Evolutionary conservation across 2,113 vertebrate genomes (phyloP).

Genomic region (Leptodactylus fuscus): DNA sequence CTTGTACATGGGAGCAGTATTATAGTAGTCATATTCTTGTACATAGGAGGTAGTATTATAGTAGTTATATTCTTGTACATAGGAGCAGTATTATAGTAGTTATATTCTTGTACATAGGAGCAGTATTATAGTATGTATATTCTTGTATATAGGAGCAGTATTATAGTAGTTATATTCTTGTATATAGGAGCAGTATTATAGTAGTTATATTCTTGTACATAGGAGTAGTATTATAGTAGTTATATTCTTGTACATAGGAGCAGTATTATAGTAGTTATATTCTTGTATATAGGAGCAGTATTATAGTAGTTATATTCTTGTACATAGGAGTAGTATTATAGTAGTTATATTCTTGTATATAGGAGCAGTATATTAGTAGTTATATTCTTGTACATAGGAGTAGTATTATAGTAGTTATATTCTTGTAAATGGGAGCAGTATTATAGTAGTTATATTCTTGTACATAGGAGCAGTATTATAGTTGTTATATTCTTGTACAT

Average conservation of each 20-base stretch:
- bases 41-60: not conserved
- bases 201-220: not conserved
- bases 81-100: conserved; percentile 9
- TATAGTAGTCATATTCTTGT: not conserved
- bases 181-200: not conserved
- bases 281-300: conserved; percentile 8
- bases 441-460: conserved; percentile 14
- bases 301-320: conserved; percentile 23
- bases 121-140: too few relatives aligned
- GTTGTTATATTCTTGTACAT: not conserved
- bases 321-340: conserved; percentile 2
- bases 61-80: conserved; percentile 2
- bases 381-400: not conserved
- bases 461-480: not conserved
- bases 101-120: not conserved
- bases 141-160: not conserved
- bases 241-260: not conserved
- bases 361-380: not conserved
- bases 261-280: conserved; percentile 15
- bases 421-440: not conserved
- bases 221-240: not conserved
- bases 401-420: conserved; percentile 3
- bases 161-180: conserved; percentile 13
- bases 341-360: not conserved
- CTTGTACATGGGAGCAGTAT: not conserved